Conservation (phyloP, 1,140 invertebrate genomes). For the Ectropis grisescens region DNA sequence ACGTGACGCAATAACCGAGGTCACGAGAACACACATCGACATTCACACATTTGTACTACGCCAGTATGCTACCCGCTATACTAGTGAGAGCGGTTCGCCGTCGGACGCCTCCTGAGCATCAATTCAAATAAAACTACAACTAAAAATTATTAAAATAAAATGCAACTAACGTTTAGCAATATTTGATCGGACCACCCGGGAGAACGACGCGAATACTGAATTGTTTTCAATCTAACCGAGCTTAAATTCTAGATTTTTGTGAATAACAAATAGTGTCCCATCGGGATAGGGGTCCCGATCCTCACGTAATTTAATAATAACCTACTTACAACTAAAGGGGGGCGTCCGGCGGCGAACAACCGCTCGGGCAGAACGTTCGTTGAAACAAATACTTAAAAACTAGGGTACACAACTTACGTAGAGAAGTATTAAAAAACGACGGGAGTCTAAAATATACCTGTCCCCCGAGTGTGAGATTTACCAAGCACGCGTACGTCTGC, state of each 20-base stretch:
- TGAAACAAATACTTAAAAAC: slow-evolving; percentile 24
- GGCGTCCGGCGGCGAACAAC: slow-evolving; percentile 27
- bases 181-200: slow-evolving; percentile 24
- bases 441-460: too few relatives aligned
- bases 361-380: slow-evolving; percentile 13
- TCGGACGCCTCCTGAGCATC: slow-evolving; percentile 30
- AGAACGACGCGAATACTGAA: slow-evolving; percentile 39
- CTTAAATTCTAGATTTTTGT: too few relatives aligned
- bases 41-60: slow-evolving; percentile 64
- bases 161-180: slow-evolving; percentile 34
- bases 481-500: too few relatives aligned
- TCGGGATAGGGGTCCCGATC: slow-evolving; percentile 20
- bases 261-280: too few relatives aligned
- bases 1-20: slow-evolving; percentile 13
- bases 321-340: slow-evolving; percentile 49
- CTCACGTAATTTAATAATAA: slow-evolving; percentile 23
- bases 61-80: slow-evolving; percentile 60
- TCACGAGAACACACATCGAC: slow-evolving; percentile 17
- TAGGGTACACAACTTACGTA: slow-evolving; percentile 24
- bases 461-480: too few relatives aligned
- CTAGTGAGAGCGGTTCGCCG: slow-evolving; percentile 24
- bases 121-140: slow-evolving; percentile 30
- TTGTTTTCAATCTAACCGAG: slow-evolving; percentile 12
- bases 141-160: slow-evolving; percentile 30
- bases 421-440: slow-evolving; percentile 17